Evolutionary conservation across 1,140 invertebrate genomes (phyloP).

Genomic region (Leptopilina clavipes): DNA sequence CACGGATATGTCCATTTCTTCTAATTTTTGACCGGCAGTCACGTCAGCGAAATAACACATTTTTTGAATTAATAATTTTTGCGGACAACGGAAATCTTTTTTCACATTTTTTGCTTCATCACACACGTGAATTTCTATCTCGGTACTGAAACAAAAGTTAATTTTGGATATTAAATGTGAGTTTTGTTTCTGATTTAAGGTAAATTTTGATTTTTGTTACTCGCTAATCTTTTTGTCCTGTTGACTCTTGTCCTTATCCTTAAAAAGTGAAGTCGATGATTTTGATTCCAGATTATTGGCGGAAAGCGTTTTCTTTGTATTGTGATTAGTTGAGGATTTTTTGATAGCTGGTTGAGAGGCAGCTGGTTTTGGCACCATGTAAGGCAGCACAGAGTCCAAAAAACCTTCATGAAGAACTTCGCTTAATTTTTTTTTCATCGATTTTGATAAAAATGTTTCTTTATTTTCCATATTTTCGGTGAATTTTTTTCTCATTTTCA

Average conservation of each 20-base stretch:
- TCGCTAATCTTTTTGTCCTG: conserved; percentile 60
- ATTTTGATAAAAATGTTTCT: conserved; percentile 59
- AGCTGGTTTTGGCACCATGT: conserved; percentile 75
- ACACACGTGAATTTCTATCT: conserved; percentile 91
- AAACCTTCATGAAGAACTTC: conserved; percentile 85
- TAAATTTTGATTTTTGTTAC: conserved; percentile 53
- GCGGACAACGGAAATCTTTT: conserved; percentile 91
- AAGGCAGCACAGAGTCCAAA: conserved; percentile 85
- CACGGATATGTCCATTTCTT: conserved; percentile 97
- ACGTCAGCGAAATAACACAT: conserved; percentile 97
- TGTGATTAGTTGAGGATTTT: conserved; percentile 67
- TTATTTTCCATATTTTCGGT: conserved; percentile 40
- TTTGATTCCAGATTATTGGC: conserved; percentile 43
- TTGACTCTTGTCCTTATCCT: conserved; percentile 63
- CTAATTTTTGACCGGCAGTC: conserved; percentile 87
- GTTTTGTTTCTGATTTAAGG: too few relatives aligned
- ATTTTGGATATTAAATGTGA: neutral
- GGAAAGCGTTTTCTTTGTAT: conserved; percentile 73
- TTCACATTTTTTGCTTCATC: conserved; percentile 91
- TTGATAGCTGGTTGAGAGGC: conserved; percentile 77
- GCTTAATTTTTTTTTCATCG: conserved; percentile 75
- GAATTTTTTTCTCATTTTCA: conserved; percentile 40
- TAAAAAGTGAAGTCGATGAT: conserved; percentile 29
- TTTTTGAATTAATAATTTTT: conserved; percentile 88
- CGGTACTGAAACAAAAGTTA: conserved; percentile 75